These are phyloP conservation scores for Chironex yamaguchii DNA, from an alignment of 30 jellyfish, hydroid and myxozoan genomes.

Conservation along the genomic window DNA sequence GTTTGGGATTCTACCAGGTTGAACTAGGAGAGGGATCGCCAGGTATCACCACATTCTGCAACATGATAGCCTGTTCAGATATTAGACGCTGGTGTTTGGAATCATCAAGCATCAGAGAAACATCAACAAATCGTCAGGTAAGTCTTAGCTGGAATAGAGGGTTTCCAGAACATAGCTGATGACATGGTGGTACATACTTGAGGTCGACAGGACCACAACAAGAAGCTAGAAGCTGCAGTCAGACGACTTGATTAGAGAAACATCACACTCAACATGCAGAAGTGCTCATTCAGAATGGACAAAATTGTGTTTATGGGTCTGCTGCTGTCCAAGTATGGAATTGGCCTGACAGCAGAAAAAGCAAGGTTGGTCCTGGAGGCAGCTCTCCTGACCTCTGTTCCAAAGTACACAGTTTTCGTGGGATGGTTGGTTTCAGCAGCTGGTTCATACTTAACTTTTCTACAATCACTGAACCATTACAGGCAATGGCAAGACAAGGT, in stretches of 20 bases:
- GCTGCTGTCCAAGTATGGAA: not conserved
- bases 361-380: not conserved
- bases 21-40: not conserved
- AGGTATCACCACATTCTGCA: not conserved
- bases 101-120: not conserved
- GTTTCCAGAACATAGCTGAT: not conserved
- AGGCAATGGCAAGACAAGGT: not conserved
- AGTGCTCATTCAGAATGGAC: not conserved
- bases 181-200: not conserved
- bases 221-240: not conserved
- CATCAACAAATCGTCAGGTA: not conserved
- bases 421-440: not conserved
- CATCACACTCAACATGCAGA: not conserved
- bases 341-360: not conserved
- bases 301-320: not conserved
- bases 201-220: not conserved
- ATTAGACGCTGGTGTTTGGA: not conserved
- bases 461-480: not conserved
- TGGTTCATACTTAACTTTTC: not conserved
- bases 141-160: not conserved
- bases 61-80: not conserved
- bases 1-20: not conserved
- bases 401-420: not conserved
- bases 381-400: not conserved
- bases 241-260: not conserved